Evolutionary conservation across 2,888 invertebrate genomes (phyloP), one percentile per base, ranked within the genome.

Genomic region (Drosophila rubida): DNA sequence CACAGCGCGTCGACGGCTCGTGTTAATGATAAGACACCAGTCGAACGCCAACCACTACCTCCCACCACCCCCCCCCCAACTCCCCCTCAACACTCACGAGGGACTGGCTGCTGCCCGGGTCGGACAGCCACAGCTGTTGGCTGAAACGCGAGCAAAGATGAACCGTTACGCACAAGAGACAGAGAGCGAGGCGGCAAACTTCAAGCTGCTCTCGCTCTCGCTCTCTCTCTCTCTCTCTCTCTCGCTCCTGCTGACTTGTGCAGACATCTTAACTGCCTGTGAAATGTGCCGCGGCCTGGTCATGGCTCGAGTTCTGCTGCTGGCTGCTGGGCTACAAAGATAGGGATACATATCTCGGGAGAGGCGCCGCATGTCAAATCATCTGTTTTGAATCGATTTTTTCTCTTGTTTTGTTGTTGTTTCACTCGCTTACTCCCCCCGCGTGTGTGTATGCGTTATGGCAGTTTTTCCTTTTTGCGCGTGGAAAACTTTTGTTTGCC

Each of bases 311-410:
- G n/a, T n/a, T 35, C 2, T 25, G 45, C 22, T 45, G 55, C 49
- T 13, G 9, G 39, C n/a, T n/a, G 25, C 54, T 45, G 51, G 23
- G 54, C 48, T 64, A 53, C 37, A 19, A 50, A 62, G 72, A 72
- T 67, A 72, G 66, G 49, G 45, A 69, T 51, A 51, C 59, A 58
- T 55, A 59, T 37, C 58, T 54, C 50, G 39, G 45, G 46, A 49
- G 62, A 54, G 44, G 54, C 65, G 70, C 62, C 68, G 73, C 66
- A 58, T 79, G 80, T 69, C 83, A 85, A 83, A 83, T 83, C 83
- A 83, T 83, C 88, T 83, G 83, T 83, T 87, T 75, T 73, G 72
- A 83, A 83, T 87, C 88, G 83, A 83, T 83, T 86, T 87, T 82
- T 59, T 44, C 41, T 71, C 55, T 49, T 39, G 63, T 68, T 73